phyloP scores from a whole-genome alignment of 2,888 invertebrate genomes.

The Drosophila rellima region DNA sequence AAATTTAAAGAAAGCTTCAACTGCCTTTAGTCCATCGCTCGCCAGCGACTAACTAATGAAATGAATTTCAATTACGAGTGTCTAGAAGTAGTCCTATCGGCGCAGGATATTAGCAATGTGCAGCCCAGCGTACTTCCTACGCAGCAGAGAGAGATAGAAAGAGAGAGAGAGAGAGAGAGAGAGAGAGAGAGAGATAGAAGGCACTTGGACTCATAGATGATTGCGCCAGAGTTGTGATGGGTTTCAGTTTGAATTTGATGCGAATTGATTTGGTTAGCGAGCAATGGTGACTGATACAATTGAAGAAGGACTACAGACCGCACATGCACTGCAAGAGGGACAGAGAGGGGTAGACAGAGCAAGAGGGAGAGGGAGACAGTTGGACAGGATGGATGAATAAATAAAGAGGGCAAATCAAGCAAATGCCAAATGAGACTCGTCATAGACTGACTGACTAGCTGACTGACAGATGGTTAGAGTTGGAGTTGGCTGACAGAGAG shows the following conservation, averaged over 20 bases:
- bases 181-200: neutral
- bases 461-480: slow-evolving; percentile 36
- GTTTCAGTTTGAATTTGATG: slow-evolving; percentile 66
- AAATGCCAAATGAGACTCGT: slow-evolving; percentile 76
- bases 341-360: neutral
- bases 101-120: slow-evolving; percentile 78
- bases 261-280: slow-evolving; percentile 76
- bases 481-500: neutral
- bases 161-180: neutral
- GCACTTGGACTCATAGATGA: slow-evolving; percentile 46
- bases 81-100: slow-evolving; percentile 31
- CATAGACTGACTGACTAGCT: slow-evolving; percentile 60
- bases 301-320: slow-evolving; percentile 26
- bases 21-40: neutral
- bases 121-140: slow-evolving; percentile 76
- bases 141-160: slow-evolving; percentile 49
- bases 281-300: slow-evolving; percentile 61
- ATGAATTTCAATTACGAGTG: slow-evolving; percentile 73
- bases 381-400: slow-evolving; percentile 71
- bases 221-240: slow-evolving; percentile 50
- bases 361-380: slow-evolving; percentile 30
- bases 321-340: slow-evolving; percentile 1
- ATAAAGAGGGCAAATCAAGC: slow-evolving; percentile 78
- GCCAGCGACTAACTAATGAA: slow-evolving; percentile 51
- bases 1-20: no score